A percentile compares a stretch with the other conserved stretches of the same genome.
Evolutionary conservation across 2,888 invertebrate species (phyloP).

Genomic region (Steinernema scapterisci): DNA sequence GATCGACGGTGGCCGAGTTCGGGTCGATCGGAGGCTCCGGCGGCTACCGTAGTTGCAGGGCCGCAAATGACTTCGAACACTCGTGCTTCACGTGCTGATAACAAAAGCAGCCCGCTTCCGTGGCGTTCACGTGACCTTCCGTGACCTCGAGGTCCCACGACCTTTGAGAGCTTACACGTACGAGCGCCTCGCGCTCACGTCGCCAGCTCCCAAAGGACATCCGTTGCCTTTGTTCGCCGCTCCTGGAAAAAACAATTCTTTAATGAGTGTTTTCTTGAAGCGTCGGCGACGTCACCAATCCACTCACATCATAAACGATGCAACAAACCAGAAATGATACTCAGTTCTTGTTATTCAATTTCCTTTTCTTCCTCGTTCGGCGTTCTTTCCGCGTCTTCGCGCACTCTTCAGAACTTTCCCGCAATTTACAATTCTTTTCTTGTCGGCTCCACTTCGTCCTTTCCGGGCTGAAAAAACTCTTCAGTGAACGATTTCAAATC

Average conservation of each 20-base stretch:
- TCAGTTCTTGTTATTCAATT: too few species aligned
- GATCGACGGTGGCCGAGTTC: not conserved
- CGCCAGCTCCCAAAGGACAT: not conserved
- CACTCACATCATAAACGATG: too few species aligned
- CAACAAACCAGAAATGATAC: too few species aligned
- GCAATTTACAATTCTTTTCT: too few species aligned
- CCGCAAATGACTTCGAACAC: not conserved
- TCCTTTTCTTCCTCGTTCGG: too few species aligned
- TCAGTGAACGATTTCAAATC: not conserved
- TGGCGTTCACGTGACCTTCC: constrained; percentile 20
- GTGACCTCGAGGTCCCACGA: constrained; percentile 16
- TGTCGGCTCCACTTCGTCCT: too few species aligned
- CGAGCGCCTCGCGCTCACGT: not conserved
- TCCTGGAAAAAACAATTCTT: not conserved
- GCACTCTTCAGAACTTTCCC: too few species aligned
- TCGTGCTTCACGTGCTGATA: not conserved
- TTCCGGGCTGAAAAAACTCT: too few species aligned
- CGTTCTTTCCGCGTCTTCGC: too few species aligned
- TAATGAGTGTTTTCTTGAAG: too few species aligned
- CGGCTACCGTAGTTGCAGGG: not conserved
- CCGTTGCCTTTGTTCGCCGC: not conserved
- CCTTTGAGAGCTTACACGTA: not conserved
- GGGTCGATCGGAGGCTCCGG: not conserved
- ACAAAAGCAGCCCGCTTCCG: not conserved
- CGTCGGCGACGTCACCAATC: too few species aligned